Evolutionary conservation across 2,797 vertebrate species (phyloP), one percentile per base, ranked within the genome.

Genomic region (Danio tinwini): DNA sequence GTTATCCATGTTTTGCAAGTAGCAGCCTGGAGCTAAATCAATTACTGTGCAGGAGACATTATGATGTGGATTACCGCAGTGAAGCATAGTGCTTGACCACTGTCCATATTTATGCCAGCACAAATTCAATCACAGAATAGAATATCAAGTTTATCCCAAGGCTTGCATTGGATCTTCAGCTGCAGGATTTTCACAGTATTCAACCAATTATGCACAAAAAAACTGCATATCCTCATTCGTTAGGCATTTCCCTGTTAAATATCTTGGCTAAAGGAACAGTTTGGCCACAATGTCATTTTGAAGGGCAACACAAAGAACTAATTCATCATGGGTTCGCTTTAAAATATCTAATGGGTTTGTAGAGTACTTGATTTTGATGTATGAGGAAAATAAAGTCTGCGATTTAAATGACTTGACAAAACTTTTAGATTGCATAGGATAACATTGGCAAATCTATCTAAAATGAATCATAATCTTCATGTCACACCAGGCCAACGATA

Each of bases 1-100:
- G 40, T 64, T 78, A 37, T 81, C 65, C 76, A 49, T 29, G 42
- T 69, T 84, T 80, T 79, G 21, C 9, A 55, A 75, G 62, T 55
- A 53, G 16, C 62, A 74, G 17, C 56, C 74, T 68, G 40, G 59
- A 37, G 76, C n/a, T 47, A 29, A 44, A 79, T 50, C 8, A 19
- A 69, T 47, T 69, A 45, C n/a, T 5, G 78, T 39, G 47, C 14
- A 72, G 53, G 39, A 40, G 14, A 61, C 58, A 55, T 69, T 37
- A 73, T 55, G 52, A 79, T 55, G 64, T 16, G 64, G 10, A 49
- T 68, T 39, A 58, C 63, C 11, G 52, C 58, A 78, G 55, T 62
- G 58, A 47, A 42, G 59, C 47, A 42, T n/a, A 65, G n/a, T 55
- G 39, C 74, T 45, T n/a, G 62, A 76, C 62, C 39, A 55, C 61